These are phyloP conservation scores for Hipparchia sbordonii DNA, from an alignment of 2,888 invertebrate species.

Conservation along the genomic window DNA sequence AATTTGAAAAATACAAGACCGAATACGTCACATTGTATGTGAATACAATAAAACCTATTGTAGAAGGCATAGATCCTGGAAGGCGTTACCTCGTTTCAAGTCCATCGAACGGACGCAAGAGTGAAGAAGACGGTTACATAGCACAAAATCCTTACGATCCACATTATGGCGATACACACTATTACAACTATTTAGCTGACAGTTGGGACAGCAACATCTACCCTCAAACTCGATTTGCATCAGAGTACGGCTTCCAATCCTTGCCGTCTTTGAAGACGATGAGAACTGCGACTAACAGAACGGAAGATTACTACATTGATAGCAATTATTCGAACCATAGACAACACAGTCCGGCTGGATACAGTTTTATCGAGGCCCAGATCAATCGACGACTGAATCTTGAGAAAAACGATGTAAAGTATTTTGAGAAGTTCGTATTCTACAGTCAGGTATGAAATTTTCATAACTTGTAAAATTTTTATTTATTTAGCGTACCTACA, in stretches of 20 bases:
- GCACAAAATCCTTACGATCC: constrained; percentile 89
- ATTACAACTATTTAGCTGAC: constrained; percentile 92
- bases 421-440: constrained; percentile 88
- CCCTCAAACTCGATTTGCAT: constrained; percentile 93
- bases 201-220: constrained; percentile 91
- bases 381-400: constrained; percentile 85
- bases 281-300: constrained; percentile 79
- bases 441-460: constrained; percentile 88
- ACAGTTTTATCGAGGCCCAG: constrained; percentile 83
- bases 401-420: constrained; percentile 72
- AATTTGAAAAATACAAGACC: constrained; percentile 82
- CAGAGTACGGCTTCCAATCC: constrained; percentile 98
- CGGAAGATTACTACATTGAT: constrained; percentile 74
- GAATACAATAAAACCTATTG: constrained; percentile 86
- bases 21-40: constrained; percentile 94
- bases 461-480: background rate
- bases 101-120: constrained; percentile 92
- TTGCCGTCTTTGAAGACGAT: constrained; percentile 89
- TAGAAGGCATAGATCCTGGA: constrained; percentile 83
- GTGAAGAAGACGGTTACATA: constrained; percentile 89
- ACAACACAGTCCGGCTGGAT: constrained; percentile 93
- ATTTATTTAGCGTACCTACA: too few relatives aligned
- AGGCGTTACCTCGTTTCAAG: constrained; percentile 92
- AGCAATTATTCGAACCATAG: constrained; percentile 88
- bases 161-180: constrained; percentile 95